phyloP scores from a whole-genome alignment of 2,113 vertebrate species.

The Caretta caretta region DNA sequence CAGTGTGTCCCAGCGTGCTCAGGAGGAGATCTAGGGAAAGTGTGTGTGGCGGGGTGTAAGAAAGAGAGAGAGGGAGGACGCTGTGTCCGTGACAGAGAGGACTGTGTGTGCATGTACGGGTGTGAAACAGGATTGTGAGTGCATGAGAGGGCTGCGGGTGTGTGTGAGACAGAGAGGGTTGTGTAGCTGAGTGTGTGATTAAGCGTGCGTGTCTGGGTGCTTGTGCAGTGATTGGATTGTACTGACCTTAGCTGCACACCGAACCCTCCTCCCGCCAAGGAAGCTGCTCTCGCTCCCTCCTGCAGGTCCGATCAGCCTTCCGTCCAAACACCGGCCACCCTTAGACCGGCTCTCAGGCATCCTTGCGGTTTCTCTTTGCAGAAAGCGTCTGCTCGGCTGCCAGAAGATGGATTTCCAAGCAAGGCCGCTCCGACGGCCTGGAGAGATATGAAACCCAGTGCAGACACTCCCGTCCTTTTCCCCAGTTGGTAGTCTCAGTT shows the following conservation, averaged over 20 bases:
- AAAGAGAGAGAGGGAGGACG: background rate
- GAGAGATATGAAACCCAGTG: background rate
- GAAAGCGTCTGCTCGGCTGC: background rate
- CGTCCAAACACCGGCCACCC: background rate
- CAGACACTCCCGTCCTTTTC: background rate
- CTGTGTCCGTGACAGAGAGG: background rate
- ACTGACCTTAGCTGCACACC: background rate
- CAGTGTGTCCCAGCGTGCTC: too few species aligned
- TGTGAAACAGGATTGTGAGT: background rate
- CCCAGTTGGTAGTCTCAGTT: background rate
- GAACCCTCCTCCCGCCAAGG: background rate
- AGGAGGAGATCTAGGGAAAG: too few species aligned
- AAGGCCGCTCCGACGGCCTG: background rate
- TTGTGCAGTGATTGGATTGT: background rate
- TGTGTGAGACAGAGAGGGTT: background rate
- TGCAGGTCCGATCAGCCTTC: background rate
- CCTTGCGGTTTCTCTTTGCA: background rate
- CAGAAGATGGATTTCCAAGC: background rate
- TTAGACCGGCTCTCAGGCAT: background rate
- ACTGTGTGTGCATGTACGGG: background rate
- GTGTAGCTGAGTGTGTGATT: fast-evolving
- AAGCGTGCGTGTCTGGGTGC: fast-evolving
- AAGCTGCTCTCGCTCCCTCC: background rate
- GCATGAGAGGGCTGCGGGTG: background rate
- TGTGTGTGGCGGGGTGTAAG: background rate